These are phyloP conservation scores for Aspidapion aeneum DNA, from an alignment of 2,888 invertebrate species.

Conservation along the genomic window DNA sequence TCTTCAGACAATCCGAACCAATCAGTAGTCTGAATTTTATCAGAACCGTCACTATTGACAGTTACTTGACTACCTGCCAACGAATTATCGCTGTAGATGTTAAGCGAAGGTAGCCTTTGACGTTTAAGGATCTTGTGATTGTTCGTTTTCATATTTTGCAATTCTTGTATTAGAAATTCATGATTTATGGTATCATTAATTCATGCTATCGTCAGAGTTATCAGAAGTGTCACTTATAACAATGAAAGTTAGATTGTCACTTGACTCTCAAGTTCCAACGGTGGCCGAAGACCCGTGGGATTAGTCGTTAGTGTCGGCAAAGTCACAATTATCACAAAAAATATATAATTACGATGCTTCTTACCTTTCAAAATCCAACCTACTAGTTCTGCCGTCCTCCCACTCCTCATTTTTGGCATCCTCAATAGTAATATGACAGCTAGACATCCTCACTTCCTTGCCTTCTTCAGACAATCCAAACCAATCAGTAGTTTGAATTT, in stretches of 20 bases:
- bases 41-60: conserved; percentile 10
- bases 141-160: conserved; percentile 60
- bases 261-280: too few relatives aligned
- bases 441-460: conserved; percentile 53
- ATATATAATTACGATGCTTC: too few relatives aligned
- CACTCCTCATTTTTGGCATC: conserved; percentile 50
- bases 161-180: conserved; percentile 67
- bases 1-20: too few relatives aligned
- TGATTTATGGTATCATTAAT: conserved; percentile 52
- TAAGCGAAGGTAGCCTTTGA: conserved; percentile 39
- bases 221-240: conserved; percentile 27
- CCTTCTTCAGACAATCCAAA: conserved; percentile 56
- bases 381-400: too few relatives aligned
- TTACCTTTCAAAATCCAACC: conserved; percentile 30
- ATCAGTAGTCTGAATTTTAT: too few relatives aligned
- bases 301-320: too few relatives aligned
- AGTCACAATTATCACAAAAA: too few relatives aligned
- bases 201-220: conserved; percentile 1
- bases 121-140: conserved; percentile 40
- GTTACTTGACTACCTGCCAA: conserved; percentile 27
- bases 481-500: conserved; percentile 47
- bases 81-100: conserved; percentile 6
- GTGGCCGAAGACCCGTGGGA: too few relatives aligned
- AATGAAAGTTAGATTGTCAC: conserved; percentile 26
- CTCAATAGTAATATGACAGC: conserved; percentile 57